Evolutionary conservation across 2,888 invertebrate species (phyloP).

Genomic region (Saturnia pavonia): DNA sequence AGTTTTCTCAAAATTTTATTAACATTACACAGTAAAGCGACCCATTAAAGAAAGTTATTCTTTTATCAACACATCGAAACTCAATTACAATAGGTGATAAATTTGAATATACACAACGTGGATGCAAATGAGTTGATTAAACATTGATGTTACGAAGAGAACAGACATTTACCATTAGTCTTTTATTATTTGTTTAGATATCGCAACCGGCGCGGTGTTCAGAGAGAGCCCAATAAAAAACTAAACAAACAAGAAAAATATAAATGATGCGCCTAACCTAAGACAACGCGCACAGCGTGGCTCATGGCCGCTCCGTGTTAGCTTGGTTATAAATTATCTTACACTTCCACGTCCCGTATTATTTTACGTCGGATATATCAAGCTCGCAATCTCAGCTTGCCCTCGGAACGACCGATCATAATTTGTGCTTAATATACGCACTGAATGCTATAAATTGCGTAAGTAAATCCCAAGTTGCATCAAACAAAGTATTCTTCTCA

Average conservation of each 20-base stretch:
- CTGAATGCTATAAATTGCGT: conserved; percentile 61
- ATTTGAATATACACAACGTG: conserved; percentile 57
- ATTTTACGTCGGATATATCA: conserved; percentile 75
- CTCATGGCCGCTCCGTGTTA: conserved; percentile 61
- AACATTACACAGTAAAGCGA: neutral
- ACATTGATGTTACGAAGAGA: conserved; percentile 70
- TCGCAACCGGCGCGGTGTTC: conserved; percentile 62
- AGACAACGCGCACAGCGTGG: conserved; percentile 67
- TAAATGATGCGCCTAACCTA: conserved; percentile 78
- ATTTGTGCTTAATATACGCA: conserved; percentile 54
- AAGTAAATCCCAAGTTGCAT: conserved; percentile 60
- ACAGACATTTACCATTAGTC: conserved; percentile 72
- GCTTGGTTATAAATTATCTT: conserved; percentile 74
- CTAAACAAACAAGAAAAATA: conserved; percentile 78
- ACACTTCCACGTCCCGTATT: conserved; percentile 70
- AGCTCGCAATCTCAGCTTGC: conserved; percentile 63
- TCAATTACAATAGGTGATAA: conserved; percentile 64
- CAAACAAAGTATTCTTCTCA: conserved; percentile 52
- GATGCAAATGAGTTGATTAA: conserved; percentile 76
- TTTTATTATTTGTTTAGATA: conserved; percentile 76
- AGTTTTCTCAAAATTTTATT: neutral
- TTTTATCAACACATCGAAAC: conserved; percentile 59
- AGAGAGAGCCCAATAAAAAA: conserved; percentile 67
- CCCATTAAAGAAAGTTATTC: conserved; percentile 30
- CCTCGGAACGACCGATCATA: conserved; percentile 66